A percentile compares a stretch with the other conserved stretches of the same genome.
phyloP scores from a whole-genome alignment of 2,888 invertebrate species.

The Selenia dentaria region DNA sequence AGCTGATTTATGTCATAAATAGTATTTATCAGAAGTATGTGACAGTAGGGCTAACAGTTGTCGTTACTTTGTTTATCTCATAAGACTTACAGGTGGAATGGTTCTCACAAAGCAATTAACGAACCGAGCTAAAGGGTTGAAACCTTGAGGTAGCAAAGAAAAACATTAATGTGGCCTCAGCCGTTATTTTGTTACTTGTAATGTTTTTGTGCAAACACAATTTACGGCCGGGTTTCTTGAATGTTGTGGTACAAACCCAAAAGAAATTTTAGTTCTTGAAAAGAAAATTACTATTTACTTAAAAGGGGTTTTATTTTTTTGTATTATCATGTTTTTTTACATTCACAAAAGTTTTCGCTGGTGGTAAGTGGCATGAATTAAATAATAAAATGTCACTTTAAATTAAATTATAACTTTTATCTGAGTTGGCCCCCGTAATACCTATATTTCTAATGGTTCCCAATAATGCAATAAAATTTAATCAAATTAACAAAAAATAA shows the following conservation, averaged over 20 bases:
- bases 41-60: slow-evolving; percentile 21
- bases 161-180: slow-evolving; percentile 58
- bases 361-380: too few species aligned
- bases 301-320: too few species aligned
- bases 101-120: slow-evolving; percentile 81
- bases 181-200: slow-evolving; percentile 48
- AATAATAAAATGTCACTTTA: too few species aligned
- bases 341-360: too few species aligned
- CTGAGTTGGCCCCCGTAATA: too few species aligned
- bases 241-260: not conserved
- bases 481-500: too few species aligned
- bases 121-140: slow-evolving; percentile 69
- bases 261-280: not conserved
- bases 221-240: slow-evolving; percentile 8
- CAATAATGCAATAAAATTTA: too few species aligned
- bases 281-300: not conserved
- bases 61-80: slow-evolving; percentile 66
- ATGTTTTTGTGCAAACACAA: slow-evolving; percentile 25
- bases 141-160: slow-evolving; percentile 61
- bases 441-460: too few species aligned
- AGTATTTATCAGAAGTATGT: not conserved
- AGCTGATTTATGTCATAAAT: not conserved
- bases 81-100: slow-evolving; percentile 60
- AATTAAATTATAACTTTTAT: too few species aligned
- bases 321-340: too few species aligned